Evolutionary conservation across 2,113 vertebrate species (phyloP), one percentile per base, ranked within the genome.

Genomic region (Zosterops pallidus): DNA sequence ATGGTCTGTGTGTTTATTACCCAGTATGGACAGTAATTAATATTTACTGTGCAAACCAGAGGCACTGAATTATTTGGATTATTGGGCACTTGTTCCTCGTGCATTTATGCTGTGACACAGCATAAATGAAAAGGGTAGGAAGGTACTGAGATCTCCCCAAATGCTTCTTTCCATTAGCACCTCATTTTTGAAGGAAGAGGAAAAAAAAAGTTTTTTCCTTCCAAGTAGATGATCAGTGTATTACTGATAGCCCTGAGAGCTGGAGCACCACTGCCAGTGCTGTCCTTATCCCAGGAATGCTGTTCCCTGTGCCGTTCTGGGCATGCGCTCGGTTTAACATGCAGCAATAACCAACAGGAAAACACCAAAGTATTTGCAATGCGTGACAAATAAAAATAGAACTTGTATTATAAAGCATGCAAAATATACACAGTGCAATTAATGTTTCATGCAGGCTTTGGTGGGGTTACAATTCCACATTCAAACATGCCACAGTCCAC

Each of bases 361-460:
- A 95, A 83, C 80, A 84, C 35, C 81, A 87, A 83, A 94, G 64
- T 33, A 59, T 71, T 92, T 92, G 71, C 83, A 79, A 86, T 80
- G 92, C 15, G 2, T 49, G 33, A 96, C 89, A 97, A 93, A 97
- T 92, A 92, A 77, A 93, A 97, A 89, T 41, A 97, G 17, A 97
- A 57, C 84, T 95, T 49, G 71, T 71, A 96, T 86, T 96, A 87
- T 88, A 88, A 96, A 97, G 95, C 97, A 98, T 98, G 98, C 98
- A 97, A 77, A 96, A 97, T 95, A 92, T 89, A 93, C 83, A 98
- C 95, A 98, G 96, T 96, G 95, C 92, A 97, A 96, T 96, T 95
- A 96, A 93, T 90, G 86, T 63, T 95, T 97, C 97, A 98, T 98
- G 98, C 98, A 98, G 86, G 70, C 92, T 97, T 97, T 96, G 96